Base-by-base conservation (phyloP, 2,797 vertebrate species). In the Chromis chromis region DNA sequence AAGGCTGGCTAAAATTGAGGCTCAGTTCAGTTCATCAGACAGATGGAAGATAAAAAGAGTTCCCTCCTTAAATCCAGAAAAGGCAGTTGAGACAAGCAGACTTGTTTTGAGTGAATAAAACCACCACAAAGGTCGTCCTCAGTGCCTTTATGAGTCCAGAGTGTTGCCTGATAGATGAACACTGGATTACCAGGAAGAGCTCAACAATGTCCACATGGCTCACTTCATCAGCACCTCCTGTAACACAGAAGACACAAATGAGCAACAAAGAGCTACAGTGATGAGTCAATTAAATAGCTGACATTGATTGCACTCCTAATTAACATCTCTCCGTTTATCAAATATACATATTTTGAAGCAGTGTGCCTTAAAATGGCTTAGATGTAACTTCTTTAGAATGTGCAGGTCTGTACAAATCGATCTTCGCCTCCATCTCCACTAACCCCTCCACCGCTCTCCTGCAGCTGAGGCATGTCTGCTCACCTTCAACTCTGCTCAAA, bases 151-250 rank as follows among this genome's bases (percentile, higher is more conserved):
- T 54, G 44, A 88, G 81, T 88, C 85, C 78, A 65, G 79, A 85
- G 59, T 27, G 10, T 64, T 65, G 81, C 70, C 78, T 73, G 83
- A 84, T 65, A 82, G 62, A 81, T 72, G 83, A 86, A 79, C 64
- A 54, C 49, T 50, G 16, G n/a, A 16, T 22, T 79, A 72, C 72
- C 61, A 70, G 81, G 64, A 42, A 70, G 71, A 73, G 58, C 63
- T 78, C 76, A 52, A 57, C 48, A 60, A 73, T 16, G 65, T 88
- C 92, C 87, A 57, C 70, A 80, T 84, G 86, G 90, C 82, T 95
- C 93, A 93, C 93, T 95, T 96, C 94, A 96, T 91, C 84, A 85
- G 84, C 94, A 93, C 88, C 90, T 96, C 96, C 96, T 97, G 94
- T 73, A 90, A 86, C 88, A 85, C 84, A 79, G 61, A 39, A 71